Conservation (phyloP, 2,888 invertebrate species). For the Mesochorus sp. region DNA sequence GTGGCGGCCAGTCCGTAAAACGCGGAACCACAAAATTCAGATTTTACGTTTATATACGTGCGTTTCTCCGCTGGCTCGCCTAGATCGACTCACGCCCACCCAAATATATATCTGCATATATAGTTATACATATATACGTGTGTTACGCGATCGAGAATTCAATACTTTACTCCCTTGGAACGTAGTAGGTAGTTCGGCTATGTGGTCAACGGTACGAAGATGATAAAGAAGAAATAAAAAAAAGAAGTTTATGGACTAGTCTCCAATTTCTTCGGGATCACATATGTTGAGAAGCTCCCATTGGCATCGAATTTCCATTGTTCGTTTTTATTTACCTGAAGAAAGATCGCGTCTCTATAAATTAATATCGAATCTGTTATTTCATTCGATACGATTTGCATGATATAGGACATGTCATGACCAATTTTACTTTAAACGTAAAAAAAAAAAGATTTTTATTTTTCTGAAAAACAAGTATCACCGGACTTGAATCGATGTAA, state of each 20-base stretch:
- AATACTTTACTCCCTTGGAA: conserved; percentile 52
- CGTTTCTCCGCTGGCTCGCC: conserved; percentile 16
- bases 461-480: too few relatives aligned
- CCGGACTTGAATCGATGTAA: too few relatives aligned
- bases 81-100: conserved; percentile 35
- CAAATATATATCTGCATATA: neutral
- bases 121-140: neutral
- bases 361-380: conserved; percentile 34
- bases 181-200: conserved; percentile 26
- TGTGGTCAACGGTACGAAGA: conserved; percentile 32
- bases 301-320: conserved; percentile 62
- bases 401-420: too few relatives aligned
- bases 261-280: conserved; percentile 48
- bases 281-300: conserved; percentile 4
- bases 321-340: conserved; percentile 16
- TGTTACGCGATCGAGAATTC: conserved; percentile 45
- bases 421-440: too few relatives aligned
- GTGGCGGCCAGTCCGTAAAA: conserved; percentile 32
- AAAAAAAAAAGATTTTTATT: too few relatives aligned
- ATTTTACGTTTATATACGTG: conserved; percentile 41
- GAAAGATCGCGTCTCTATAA: conserved; percentile 27
- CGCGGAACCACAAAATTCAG: conserved; percentile 47
- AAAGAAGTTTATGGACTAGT: conserved; percentile 34
- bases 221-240: conserved; percentile 12
- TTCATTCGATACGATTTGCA: neutral